Percentiles rank a stretch among this genome's conserved stretches.
Evolutionary conservation across 2,113 vertebrate species (phyloP).

Genomic region (Haliaeetus leucogaster): DNA sequence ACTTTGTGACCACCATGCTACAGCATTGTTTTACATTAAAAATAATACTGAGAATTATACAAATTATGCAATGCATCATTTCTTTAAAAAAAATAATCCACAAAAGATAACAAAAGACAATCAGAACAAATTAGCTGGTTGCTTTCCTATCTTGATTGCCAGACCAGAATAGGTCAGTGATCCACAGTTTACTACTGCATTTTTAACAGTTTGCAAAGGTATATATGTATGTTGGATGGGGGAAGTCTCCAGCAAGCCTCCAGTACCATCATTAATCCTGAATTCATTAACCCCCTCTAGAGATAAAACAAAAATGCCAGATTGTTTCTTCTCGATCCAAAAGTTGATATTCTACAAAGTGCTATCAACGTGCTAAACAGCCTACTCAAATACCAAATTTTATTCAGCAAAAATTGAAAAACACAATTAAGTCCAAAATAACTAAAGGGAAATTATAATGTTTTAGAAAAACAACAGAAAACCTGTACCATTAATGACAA

Average conservation of each 20-base stretch:
- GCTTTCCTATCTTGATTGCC: not conserved
- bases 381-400: not conserved
- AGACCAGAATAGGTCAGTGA: not conserved
- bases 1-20: not conserved
- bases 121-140: not conserved
- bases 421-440: not conserved
- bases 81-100: not conserved
- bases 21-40: not conserved
- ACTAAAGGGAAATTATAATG: not conserved
- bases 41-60: not conserved
- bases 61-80: not conserved
- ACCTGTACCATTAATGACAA: not conserved
- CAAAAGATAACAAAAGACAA: not conserved
- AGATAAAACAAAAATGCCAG: not conserved
- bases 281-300: not conserved
- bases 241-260: not conserved
- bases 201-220: not conserved
- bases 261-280: not conserved
- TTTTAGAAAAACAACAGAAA: not conserved
- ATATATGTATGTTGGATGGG: not conserved
- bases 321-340: not conserved
- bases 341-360: not conserved
- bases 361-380: not conserved
- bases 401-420: not conserved
- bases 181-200: not conserved